Evolutionary conservation across 2,113 vertebrate genomes (phyloP), one percentile per base, ranked within the genome.

Genomic region (Ursus arctos): DNA sequence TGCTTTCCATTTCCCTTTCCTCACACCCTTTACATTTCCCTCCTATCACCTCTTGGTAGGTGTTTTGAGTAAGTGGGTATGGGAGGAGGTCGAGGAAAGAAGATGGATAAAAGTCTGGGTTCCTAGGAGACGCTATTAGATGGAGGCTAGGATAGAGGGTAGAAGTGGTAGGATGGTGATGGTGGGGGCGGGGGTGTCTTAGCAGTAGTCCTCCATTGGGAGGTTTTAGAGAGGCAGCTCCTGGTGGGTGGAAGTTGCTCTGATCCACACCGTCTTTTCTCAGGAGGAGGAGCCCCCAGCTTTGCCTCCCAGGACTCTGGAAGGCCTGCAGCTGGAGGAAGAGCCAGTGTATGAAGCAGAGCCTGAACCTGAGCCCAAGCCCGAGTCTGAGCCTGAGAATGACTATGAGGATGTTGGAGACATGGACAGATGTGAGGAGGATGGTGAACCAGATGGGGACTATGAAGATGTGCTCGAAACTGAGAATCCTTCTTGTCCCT

Each of bases 341-440:
- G 97, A 98, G 88, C 97, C 97, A 24, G 47, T 95, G 16, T 98
- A 98, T 63, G 96, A 98, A 85, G 43, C 33, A n/a, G 69, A 31
- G 0, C 96, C 92, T 13, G 84, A 88, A n/a, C 88, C 72, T 33
- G 36, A 88, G 49, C 18, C 76, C 40, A 40, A 40, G 40, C 40
- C 40, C 40, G 40, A 40, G 40, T 40, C 40, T 40, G 40, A 40
- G 40, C 40, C 40, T 40, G 40, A 98, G 71, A 99, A 93, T 74
- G 99, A 99, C 15, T 99, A 99, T 12, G 99, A 99, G 79, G 99
- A 99, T 13, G 88, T 99, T 7, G 97, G 15, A 2, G 97, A 98
- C 31, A 57, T 84, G 10, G 71, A 36, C 43, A 65, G 5, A 15
- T 71, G 67, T 22, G 95, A 88, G 61, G 93, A 94, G 51, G 95